Conservation (phyloP, 2,888 invertebrate species). For the Drosophila antonietae region DNA sequence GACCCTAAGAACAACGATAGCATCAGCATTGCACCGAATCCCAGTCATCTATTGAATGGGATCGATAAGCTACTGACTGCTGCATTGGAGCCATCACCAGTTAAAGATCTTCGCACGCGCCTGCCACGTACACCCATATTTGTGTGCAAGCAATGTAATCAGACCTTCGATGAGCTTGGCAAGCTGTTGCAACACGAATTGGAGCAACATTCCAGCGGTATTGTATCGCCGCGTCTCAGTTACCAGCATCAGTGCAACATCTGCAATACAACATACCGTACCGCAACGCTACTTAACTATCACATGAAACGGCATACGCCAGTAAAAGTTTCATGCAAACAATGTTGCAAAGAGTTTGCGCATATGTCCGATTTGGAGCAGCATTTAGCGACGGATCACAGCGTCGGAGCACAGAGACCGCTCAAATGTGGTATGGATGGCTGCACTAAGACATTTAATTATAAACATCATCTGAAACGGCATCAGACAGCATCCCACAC, state of each 20-base stretch:
- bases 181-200: conserved; percentile 60
- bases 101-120: conserved; percentile 39
- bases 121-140: conserved; percentile 47
- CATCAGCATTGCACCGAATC: conserved; percentile 18
- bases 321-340: conserved; percentile 52
- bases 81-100: conserved; percentile 41
- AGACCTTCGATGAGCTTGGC: conserved; percentile 58
- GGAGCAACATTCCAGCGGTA: conserved; percentile 49
- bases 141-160: conserved; percentile 61
- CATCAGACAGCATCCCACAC: conserved; percentile 72
- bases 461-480: conserved; percentile 74
- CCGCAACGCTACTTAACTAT: conserved; percentile 66
- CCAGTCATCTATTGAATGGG: conserved; percentile 51
- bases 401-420: conserved; percentile 37
- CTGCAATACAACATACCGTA: conserved; percentile 71
- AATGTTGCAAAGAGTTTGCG: conserved; percentile 63
- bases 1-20: conserved; percentile 26
- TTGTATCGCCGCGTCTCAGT: conserved; percentile 25
- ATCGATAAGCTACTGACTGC: conserved; percentile 56
- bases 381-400: conserved; percentile 47
- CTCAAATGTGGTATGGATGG: conserved; percentile 61
- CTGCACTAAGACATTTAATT: conserved; percentile 72
- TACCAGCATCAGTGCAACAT: conserved; percentile 68
- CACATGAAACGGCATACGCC: conserved; percentile 73
- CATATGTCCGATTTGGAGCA: conserved; percentile 54